Base-by-base conservation (phyloP, 2,888 invertebrate genomes). In the Euzetes globulus region DNA sequence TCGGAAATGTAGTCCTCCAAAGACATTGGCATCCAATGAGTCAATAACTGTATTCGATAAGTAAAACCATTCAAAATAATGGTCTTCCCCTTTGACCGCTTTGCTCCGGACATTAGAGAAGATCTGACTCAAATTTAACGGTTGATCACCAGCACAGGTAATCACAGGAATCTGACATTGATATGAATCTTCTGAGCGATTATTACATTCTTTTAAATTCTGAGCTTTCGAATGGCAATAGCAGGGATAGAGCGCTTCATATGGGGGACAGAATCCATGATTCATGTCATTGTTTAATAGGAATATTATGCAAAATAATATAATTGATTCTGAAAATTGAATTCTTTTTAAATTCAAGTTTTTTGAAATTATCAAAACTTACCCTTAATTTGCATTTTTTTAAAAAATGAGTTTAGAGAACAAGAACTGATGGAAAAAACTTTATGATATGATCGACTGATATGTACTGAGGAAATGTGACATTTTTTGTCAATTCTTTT, bases 51-150 rank as follows among this genome's bases (percentile, higher is more conserved):
- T 33, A 50, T 74, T 71, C 5, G 71, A 63, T 58, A 74, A 47
- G 50, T 74, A 74, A 41, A 74, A 63, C 74, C 74, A 74, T 33
- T 74, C 58, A 19, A 74, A 74, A 7, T 63, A 25, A 25, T 37
- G 1, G 1, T 41, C 17, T 11, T 41, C 70, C 15, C 47, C 47
- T 9, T 4, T 5, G 15, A 25, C n/a, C n/a, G n/a, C n/a, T n/a
- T n/a, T 47, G 15, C 27, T 47, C 4, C 22, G 3, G 15, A 70
- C 37, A 25, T 25, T 25, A 19, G 41, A 45, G 19, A 70, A 70
- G 1, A 45, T 27, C 15, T 70, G 47, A 17, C 25, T 70, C 7
- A 70, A 41, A 70, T 45, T 70, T 0, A 70, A 25, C 6, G 25
- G 70, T 70, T 70, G 70, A 70, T 70, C 45, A 9, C 70, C 70